Evolutionary conservation across 2,888 invertebrate species (phyloP).

Genomic region (Tetropium fuscum): DNA sequence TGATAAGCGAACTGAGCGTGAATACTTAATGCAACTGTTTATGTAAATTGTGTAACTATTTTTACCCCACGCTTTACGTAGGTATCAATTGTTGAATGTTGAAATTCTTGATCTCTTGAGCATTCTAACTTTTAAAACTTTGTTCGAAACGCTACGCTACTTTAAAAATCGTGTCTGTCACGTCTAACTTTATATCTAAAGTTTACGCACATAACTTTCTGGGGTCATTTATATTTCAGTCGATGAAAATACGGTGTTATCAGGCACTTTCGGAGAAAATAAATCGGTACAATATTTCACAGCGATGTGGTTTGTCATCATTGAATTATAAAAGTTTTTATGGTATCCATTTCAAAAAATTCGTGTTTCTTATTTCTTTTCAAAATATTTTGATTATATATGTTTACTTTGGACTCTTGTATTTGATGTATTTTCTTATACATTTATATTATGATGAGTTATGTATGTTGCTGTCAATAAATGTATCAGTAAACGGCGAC

Average conservation of each 20-base stretch:
- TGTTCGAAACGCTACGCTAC: slow-evolving; percentile 1
- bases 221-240: slow-evolving; percentile 13
- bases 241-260: slow-evolving; percentile 8
- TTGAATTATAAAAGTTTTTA: not conserved
- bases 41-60: slow-evolving; percentile 23
- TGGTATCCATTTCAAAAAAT: not conserved
- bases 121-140: slow-evolving; percentile 13
- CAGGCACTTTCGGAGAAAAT: not conserved
- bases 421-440: too few species aligned
- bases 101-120: slow-evolving; percentile 4
- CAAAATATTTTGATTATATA: too few species aligned
- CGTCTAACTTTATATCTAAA: slow-evolving; percentile 3
- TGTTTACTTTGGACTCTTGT: too few species aligned
- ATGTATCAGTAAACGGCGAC: too few species aligned
- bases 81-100: slow-evolving; percentile 15
- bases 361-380: too few species aligned
- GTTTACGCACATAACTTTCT: slow-evolving; percentile 3
- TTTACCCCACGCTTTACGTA: slow-evolving; percentile 18
- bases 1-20: too few species aligned
- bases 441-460: too few species aligned
- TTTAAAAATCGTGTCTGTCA: slow-evolving; percentile 16
- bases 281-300: not conserved
- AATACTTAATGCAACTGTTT: too few species aligned
- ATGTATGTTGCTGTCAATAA: too few species aligned
- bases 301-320: not conserved